Evolutionary conservation across 2,113 vertebrate species (phyloP), one percentile per base, ranked within the genome.

Genomic region (Antigone vipio): DNA sequence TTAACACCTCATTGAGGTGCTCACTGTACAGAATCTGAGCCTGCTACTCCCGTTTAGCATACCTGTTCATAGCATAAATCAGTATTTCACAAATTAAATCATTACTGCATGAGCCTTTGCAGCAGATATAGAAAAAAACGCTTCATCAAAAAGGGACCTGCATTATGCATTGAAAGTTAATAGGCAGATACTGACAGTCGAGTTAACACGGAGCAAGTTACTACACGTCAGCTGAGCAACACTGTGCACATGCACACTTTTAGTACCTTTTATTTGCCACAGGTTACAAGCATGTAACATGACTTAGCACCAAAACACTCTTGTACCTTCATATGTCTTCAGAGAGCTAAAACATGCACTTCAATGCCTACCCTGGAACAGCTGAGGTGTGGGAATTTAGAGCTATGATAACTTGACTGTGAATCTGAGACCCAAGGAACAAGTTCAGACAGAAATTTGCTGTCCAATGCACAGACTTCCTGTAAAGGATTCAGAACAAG

Each of bases 231-330:
- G 47, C 1, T 15, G 34, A 56, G 44, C 29, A 34, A 27, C 2
- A 5, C 66, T 73, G 11, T 2, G 12, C 15, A 12, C 44, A 32
- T 0, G 1, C 29, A 17, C 11, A 0, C 8, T 18, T 56, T 32
- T 24, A 7, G 11, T 17, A 4, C 27, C 23, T 83, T 50, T 45
- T 18, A 35, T 58, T 62, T 77, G 42, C 53, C 38, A 40, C 67
- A 58, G 23, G 22, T 27, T 62, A 82, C 11, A 52, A 32, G 47
- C 50, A 17, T 1, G 8, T 19, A 11, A 58, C 1, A 10, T 15
- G 23, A 45, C 24, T 27, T 20, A 32, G 40, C 47, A 78, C 26
- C 40, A 78, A 45, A 68, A 47, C 42, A 30, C 3, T 16, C 19
- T 26, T 5, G 0, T 7, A 40, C 16, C 47, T 32, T 49, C 78